A percentile compares a stretch with the other conserved stretches of the same genome.
These are phyloP conservation scores for Lucinisca nassula DNA, from an alignment of 2,888 invertebrate species.

Conservation along the genomic window DNA sequence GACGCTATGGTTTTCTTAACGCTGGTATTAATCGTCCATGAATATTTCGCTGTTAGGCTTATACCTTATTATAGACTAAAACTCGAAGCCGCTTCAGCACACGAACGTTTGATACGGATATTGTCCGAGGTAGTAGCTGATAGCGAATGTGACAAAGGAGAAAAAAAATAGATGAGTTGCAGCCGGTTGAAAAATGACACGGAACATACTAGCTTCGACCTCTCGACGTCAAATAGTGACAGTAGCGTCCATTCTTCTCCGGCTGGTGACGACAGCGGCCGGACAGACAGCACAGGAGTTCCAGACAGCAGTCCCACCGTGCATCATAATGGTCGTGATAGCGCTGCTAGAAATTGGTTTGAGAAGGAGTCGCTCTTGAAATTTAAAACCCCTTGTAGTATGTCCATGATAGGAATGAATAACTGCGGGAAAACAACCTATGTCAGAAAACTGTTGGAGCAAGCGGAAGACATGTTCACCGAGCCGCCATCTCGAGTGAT, in stretches of 20 bases:
- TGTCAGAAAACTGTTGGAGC: not conserved
- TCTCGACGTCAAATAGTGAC: not conserved
- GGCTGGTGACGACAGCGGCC: not conserved
- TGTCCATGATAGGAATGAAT: not conserved
- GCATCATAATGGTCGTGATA: not conserved
- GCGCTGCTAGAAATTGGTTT: not conserved
- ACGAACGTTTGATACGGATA: not conserved
- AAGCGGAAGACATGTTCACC: not conserved
- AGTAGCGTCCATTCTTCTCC: not conserved
- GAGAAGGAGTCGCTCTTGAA: slow-evolving; percentile 7
- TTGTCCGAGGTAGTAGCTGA: not conserved
- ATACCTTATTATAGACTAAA: not conserved
- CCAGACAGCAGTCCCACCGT: not conserved
- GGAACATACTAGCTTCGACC: not conserved
- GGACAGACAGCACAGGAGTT: not conserved
- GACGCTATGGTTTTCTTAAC: too few relatives aligned
- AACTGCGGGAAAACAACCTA: not conserved
- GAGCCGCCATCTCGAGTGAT: not conserved
- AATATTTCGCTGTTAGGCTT: not conserved
- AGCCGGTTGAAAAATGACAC: not conserved
- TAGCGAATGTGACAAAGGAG: not conserved
- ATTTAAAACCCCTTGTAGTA: not conserved
- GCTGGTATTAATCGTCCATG: not conserved
- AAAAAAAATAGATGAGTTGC: not conserved
- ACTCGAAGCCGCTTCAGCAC: not conserved